Evolutionary conservation across 92 coral and sea anemone genomes (phyloP), one percentile per base, ranked within the genome.

Genomic region (Blastomussa wellsi): DNA sequence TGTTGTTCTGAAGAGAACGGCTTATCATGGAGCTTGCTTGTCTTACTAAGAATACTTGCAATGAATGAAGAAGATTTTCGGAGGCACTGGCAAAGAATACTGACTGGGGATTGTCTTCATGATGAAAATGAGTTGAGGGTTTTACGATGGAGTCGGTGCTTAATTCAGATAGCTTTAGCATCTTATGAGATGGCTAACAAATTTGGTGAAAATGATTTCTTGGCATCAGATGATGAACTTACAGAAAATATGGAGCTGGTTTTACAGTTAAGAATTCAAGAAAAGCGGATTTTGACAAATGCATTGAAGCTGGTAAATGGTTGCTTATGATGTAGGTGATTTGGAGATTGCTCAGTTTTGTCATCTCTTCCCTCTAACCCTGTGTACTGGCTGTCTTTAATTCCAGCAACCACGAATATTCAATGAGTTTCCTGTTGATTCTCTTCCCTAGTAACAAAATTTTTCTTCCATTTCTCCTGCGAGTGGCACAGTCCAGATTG

Each of bases 11-110:
- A 81, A n/a, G 88, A 79, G 17, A 68, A 81, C 83, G 98, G 98
- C 15, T 16, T 91, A 26, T 96, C 99, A 12, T 96, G 99, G 99
- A 94, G 90, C 19, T 51, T 90, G 20, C 79, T 72, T 19, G 84
- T 91, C 47, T 81, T 93, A 36, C 70, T 96, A 35, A 80, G 88
- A 86, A 82, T 96, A 59, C 77, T 96, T 26, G 89, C 98, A 59
- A 81, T 95, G 83, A 74, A 86, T 39, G 94, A 83, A 39, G 80
- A 77, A 7, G 86, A 28, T 4, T n/a, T 96, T 33, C 37, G 42
- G 31, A 53, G 66, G 36, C 52, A 80, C 24, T 87, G 96, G 93
- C 83, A 88, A 24, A 78, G 66, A 76, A 88, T 86, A 36, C 74
- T 89, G 38, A 53, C 84, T 87, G 90, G 90, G 24, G 67, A 79